These are phyloP conservation scores for Austrolebias charrua DNA, from an alignment of 2,797 vertebrate genomes.

Conservation along the genomic window DNA sequence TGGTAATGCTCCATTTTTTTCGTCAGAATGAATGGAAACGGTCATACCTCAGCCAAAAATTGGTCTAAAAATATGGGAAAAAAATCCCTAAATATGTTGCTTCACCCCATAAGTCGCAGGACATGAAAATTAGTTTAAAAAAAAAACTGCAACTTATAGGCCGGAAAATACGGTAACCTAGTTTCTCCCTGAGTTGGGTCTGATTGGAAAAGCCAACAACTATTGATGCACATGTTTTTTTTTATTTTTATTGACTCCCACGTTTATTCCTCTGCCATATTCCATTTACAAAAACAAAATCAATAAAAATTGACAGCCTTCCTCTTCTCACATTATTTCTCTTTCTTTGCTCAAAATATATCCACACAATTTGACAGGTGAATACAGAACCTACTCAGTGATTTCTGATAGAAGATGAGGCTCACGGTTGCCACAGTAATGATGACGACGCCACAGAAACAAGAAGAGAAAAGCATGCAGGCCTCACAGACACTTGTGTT, in stretches of 20 bases:
- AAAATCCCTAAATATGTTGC: no score
- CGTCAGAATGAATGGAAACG: no score
- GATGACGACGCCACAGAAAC: slow-evolving; percentile 38
- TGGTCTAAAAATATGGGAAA: no score
- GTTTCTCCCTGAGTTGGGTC: slow-evolving; percentile 25
- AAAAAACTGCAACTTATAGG: no score
- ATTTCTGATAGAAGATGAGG: slow-evolving; percentile 36
- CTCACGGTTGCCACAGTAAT: slow-evolving; percentile 43
- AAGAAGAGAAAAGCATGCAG: slow-evolving; percentile 27
- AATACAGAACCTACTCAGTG: slow-evolving; percentile 40
- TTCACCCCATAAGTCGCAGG: no score
- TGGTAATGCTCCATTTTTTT: no score
- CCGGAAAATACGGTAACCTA: no score
- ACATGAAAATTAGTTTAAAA: no score
- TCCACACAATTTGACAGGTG: slow-evolving; percentile 31
- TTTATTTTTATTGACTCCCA: slow-evolving; percentile 27
- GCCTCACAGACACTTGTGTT: slow-evolving; percentile 19
- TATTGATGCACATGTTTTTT: slow-evolving; percentile 19
- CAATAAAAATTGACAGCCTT: slow-evolving; percentile 32
- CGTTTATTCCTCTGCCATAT: slow-evolving; percentile 36
- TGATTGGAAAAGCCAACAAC: slow-evolving; percentile 23
- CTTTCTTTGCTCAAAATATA: slow-evolving; percentile 40
- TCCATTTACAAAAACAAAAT: slow-evolving; percentile 33
- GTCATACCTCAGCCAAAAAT: no score
- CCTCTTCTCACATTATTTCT: slow-evolving; percentile 36